Evolutionary conservation across 1,140 invertebrate genomes (phyloP).

Genomic region (Drosophila murphyi): DNA sequence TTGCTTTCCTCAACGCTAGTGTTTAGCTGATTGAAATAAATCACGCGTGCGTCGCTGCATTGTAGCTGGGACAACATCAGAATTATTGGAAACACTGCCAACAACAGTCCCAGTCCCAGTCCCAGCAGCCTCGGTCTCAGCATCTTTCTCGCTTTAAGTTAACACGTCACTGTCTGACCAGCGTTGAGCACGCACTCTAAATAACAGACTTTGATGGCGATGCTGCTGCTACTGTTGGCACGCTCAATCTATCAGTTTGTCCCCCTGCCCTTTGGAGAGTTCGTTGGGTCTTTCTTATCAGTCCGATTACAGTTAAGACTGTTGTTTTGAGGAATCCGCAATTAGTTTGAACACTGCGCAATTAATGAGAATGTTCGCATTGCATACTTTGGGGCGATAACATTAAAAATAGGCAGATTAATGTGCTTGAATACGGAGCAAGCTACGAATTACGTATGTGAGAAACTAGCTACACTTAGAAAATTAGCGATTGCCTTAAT

Average conservation of each 20-base stretch:
- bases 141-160: conserved; percentile 13
- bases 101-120: not conserved
- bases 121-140: not conserved
- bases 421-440: too few relatives aligned
- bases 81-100: not conserved
- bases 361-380: not conserved
- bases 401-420: not conserved
- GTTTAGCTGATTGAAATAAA: conserved; percentile 56
- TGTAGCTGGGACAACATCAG: not conserved
- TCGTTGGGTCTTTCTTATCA: conserved; percentile 23
- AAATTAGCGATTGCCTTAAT: too few relatives aligned
- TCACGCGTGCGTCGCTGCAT: conserved; percentile 48
- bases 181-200: conserved; percentile 16
- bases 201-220: conserved; percentile 1
- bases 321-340: not conserved
- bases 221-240: not conserved
- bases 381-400: conserved; percentile 18
- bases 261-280: not conserved
- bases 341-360: conserved; percentile 6
- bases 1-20: conserved; percentile 1
- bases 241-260: conserved; percentile 16
- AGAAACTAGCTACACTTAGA: too few relatives aligned
- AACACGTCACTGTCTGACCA: conserved; percentile 13
- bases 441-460: too few relatives aligned
- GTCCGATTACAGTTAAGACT: conserved; percentile 11